Conservation (phyloP, 1,140 invertebrate genomes). For the Chionoecetes opilio region DNA sequence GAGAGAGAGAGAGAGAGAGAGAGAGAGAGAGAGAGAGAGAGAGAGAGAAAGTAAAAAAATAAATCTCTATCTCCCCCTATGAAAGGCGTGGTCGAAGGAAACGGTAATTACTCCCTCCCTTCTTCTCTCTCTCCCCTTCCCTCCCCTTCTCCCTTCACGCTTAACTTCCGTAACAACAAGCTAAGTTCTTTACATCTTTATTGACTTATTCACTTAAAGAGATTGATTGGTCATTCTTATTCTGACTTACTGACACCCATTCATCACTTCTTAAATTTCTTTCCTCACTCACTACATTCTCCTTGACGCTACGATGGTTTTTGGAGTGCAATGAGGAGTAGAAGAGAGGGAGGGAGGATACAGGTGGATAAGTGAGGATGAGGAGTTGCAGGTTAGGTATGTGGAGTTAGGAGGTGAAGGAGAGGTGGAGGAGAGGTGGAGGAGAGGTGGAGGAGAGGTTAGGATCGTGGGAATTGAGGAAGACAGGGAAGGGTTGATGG, state of each 20-base stretch:
- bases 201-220: not conserved
- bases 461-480: not conserved
- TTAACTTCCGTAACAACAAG: not conserved
- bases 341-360: not conserved
- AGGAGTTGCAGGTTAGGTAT: too few species aligned
- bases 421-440: not conserved
- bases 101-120: not conserved
- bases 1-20: conserved; percentile 56
- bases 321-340: not conserved
- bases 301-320: too few species aligned
- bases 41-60: not conserved
- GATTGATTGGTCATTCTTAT: not conserved
- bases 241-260: not conserved
- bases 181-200: not conserved
- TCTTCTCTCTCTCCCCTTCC: conserved; percentile 12
- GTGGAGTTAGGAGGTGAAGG: not conserved
- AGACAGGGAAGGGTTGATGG: not conserved
- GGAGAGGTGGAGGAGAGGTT: conserved; percentile 9
- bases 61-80: not conserved
- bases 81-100: not conserved
- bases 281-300: too few species aligned
- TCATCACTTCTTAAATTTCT: not conserved
- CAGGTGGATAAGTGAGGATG: not conserved
- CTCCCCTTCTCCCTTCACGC: conserved; percentile 34
- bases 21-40: conserved; percentile 3